phyloP scores from a whole-genome alignment of 2,888 invertebrate genomes.

The Iselma pallidipennis region DNA sequence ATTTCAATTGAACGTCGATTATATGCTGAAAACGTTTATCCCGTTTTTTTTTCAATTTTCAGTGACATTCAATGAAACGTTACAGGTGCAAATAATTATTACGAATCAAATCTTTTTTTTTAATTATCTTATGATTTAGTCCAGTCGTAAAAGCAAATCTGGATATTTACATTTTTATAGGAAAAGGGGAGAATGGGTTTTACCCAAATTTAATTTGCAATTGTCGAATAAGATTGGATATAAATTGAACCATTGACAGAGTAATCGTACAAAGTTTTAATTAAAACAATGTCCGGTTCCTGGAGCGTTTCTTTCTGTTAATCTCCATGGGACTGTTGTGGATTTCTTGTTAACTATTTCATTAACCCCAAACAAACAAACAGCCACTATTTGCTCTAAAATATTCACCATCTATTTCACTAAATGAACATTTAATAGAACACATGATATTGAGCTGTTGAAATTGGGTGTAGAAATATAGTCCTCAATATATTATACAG shows the following conservation, averaged over 20 bases:
- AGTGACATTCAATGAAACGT: not conserved
- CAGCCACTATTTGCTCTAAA: slow-evolving; percentile 18
- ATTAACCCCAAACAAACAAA: slow-evolving; percentile 18
- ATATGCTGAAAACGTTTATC: not conserved
- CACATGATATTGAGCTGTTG: too few species aligned
- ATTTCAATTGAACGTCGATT: not conserved
- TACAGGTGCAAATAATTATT: not conserved
- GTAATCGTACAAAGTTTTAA: slow-evolving; percentile 21
- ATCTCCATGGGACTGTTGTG: slow-evolving; percentile 6
- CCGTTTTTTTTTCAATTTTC: not conserved
- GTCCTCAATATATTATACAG: too few species aligned
- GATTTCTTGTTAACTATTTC: slow-evolving; percentile 23
- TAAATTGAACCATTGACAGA: slow-evolving; percentile 20
- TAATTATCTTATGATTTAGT: too few species aligned
- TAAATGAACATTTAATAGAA: too few species aligned
- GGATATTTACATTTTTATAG: too few species aligned
- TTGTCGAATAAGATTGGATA: slow-evolving; percentile 4
- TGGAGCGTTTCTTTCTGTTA: slow-evolving; percentile 14
- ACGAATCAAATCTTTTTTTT: too few species aligned
- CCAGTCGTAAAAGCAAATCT: too few species aligned
- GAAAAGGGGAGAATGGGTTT: too few species aligned
- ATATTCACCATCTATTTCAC: not conserved
- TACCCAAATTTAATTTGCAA: not conserved
- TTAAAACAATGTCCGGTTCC: slow-evolving; percentile 19
- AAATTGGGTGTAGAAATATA: too few species aligned